Base-by-base conservation (phyloP, 1,140 invertebrate species). In the Lordiphosa stackelbergi region DNA sequence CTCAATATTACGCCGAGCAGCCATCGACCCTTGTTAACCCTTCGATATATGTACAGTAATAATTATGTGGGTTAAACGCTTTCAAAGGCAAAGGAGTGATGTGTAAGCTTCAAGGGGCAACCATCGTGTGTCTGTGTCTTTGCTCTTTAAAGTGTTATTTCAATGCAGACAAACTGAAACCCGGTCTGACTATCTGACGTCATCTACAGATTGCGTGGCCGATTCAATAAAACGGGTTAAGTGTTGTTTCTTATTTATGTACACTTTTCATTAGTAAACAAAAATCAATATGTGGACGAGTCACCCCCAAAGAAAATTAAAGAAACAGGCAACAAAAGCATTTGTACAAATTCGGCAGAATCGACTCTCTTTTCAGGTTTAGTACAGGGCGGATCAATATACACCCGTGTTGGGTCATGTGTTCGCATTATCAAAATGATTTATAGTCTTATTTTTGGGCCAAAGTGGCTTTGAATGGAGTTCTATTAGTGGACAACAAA, bases 191-290 rank as follows among this genome's bases (percentile, higher is more conserved):
- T 69, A 83, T 69, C 77, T 83, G 77, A 83, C 77, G 77, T 83
- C 77, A 83, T 83, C 73, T 55, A 58, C 56, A 83, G 77, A 83
- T 83, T 83, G 69, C 77, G 69, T 83, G 77, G 66, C 31, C 60
- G 69, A 70, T 71, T 71, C 60, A 65, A 71, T 71, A 83, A 83
- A 83, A 77, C 28, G 77, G 77, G 77, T 83, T 83, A 83, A 83
- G 77, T 83, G 77, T 64, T 58, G 19, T 75, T 73, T 52, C 63
- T 51, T 62, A 64, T 71, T 77, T 77, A 83, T 83, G 72, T 77
- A 77, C 77, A 75, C 72, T 77, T 83, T 83, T 83, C 77, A 83
- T 83, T 83, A 83, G 77, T 83, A 59, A 83, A 73, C 56, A 69
- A 83, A 83, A 83, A 83, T 83, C 77, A 83, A 83, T 83, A 78